phyloP scores from a whole-genome alignment of 2,113 vertebrate species.

The Phylloscopus trochiloides region DNA sequence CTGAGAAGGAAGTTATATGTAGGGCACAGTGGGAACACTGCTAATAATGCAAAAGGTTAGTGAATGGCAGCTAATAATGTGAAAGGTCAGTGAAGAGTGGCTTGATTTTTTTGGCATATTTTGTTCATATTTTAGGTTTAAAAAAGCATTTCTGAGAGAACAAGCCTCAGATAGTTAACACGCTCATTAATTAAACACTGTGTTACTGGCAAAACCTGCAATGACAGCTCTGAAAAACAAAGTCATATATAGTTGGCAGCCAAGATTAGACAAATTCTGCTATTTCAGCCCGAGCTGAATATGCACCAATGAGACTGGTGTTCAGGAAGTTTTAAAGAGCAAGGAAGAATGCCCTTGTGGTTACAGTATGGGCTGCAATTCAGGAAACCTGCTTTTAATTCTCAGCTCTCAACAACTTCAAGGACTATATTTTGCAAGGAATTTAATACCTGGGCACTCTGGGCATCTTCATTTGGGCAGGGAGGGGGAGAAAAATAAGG shows the following conservation, averaged over 20 bases:
- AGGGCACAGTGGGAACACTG: constrained; percentile 52
- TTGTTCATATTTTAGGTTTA: neutral
- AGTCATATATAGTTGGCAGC: neutral
- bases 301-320: neutral
- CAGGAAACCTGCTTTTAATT: neutral
- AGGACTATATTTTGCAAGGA: neutral
- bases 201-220: neutral
- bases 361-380: neutral
- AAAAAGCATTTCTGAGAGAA: neutral
- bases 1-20: constrained; percentile 27
- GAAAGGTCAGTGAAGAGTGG: constrained; percentile 48
- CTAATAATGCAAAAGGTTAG: constrained; percentile 56
- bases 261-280: neutral
- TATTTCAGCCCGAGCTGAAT: neutral
- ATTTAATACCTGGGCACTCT: neutral
- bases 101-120: neutral
- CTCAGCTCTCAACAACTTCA: neutral
- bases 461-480: neutral
- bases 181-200: neutral
- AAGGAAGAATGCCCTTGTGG: neutral
- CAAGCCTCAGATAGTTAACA: neutral
- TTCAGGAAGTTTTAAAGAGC: neutral
- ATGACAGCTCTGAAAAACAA: neutral
- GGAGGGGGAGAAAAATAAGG: neutral
- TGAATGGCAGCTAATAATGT: constrained; percentile 46